These are phyloP conservation scores for Condylura cristata DNA, from an alignment of 2,113 vertebrate species.

Conservation along the genomic window DNA sequence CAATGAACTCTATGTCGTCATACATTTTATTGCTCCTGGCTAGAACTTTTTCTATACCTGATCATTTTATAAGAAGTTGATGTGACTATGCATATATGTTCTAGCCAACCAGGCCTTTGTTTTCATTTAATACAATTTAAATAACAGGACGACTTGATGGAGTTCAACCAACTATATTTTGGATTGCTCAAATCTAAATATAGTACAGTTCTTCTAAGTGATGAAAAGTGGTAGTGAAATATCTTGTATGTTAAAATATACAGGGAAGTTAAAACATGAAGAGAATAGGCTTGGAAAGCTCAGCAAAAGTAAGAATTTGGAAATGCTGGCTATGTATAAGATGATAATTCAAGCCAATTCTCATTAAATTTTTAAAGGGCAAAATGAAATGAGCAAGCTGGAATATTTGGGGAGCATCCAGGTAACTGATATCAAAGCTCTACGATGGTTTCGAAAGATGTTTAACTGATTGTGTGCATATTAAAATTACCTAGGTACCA, in stretches of 20 bases:
- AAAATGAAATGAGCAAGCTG: conserved; percentile 26
- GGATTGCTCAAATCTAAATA: not conserved
- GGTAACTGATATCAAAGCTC: not conserved
- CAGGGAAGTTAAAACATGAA: conserved; percentile 2
- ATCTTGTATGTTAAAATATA: not conserved
- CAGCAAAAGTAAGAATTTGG: not conserved
- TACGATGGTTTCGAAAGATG: not conserved
- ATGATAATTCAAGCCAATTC: conserved; percentile 26
- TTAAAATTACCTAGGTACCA: not conserved
- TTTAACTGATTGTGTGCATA: not conserved
- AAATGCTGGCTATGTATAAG: not conserved
- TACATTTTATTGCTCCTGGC: not conserved
- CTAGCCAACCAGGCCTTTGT: not conserved
- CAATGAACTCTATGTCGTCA: not conserved
- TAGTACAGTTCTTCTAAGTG: not conserved
- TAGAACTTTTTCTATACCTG: not conserved
- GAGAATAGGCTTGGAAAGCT: not conserved
- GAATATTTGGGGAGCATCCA: not conserved
- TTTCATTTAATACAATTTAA: not conserved
- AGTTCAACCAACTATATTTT: not conserved
- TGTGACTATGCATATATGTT: not conserved
- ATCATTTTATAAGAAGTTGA: not conserved
- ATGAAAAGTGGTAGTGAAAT: not conserved
- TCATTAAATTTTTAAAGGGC: conserved; percentile 48
- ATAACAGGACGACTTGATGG: not conserved